Percentiles rank a stretch among this genome's conserved stretches.
Evolutionary conservation across 1,140 invertebrate genomes (phyloP).

Genomic region (Nasonia giraulti): DNA sequence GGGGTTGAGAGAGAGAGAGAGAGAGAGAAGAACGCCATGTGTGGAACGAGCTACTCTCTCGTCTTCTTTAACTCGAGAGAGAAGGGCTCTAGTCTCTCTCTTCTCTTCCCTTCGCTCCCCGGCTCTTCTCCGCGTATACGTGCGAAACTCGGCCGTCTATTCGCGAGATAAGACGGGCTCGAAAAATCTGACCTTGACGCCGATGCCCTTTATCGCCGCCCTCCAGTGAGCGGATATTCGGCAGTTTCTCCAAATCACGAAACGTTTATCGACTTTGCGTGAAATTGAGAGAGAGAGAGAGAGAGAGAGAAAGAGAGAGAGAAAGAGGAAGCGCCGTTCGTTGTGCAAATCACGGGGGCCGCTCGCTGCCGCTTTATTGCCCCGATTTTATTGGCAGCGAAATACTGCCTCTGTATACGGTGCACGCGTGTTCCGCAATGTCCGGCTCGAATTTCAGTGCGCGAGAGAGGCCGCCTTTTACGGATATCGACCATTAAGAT

Average conservation of each 20-base stretch:
- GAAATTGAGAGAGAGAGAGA: conserved; percentile 35
- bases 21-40: conserved; percentile 58
- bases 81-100: not conserved
- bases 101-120: not conserved
- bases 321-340: conserved; percentile 19
- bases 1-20: conserved; percentile 43
- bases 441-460: conserved; percentile 48
- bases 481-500: conserved; percentile 47
- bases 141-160: conserved; percentile 13
- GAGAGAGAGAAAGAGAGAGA: too few species aligned
- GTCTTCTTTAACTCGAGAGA: conserved; percentile 21
- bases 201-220: not conserved
- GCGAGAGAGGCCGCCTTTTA: conserved; percentile 9
- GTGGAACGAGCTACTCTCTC: conserved; percentile 61
- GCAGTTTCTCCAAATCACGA: conserved; percentile 47
- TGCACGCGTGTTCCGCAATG: conserved; percentile 38
- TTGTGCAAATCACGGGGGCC: conserved; percentile 31
- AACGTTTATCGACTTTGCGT: conserved; percentile 46
- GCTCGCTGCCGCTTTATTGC: conserved; percentile 35
- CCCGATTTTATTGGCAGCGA: conserved; percentile 46
- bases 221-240: not conserved
- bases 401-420: conserved; percentile 18
- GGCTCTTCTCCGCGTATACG: too few species aligned
- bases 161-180: conserved; percentile 23
- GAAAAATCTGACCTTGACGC: conserved; percentile 28